These are phyloP conservation scores for Poeciliopsis turrubarensis DNA, from an alignment of 2,113 vertebrate genomes.

Conservation along the genomic window DNA sequence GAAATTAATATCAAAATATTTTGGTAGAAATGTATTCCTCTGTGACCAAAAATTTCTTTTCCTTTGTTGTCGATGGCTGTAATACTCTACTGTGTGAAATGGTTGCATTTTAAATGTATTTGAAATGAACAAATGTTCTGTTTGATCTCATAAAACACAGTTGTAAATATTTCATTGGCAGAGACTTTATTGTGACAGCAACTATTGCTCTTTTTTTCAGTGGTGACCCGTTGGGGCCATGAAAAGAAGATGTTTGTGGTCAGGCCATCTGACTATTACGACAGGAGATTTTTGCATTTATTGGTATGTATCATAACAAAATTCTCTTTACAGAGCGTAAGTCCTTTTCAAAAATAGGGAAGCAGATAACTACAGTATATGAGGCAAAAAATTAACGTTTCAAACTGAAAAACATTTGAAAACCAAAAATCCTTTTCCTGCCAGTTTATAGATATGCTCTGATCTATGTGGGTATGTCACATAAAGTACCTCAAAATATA, in stretches of 20 bases:
- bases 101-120: neutral
- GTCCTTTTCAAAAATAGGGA: neutral
- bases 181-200: neutral
- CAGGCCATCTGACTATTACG: conserved; percentile 85
- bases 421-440: too few relatives aligned
- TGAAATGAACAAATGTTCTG: neutral
- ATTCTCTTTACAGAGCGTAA: neutral
- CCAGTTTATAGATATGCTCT: neutral
- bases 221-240: conserved; percentile 86
- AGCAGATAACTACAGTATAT: neutral
- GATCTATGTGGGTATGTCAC: neutral
- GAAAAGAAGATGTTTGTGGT: conserved; percentile 90
- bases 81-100: neutral
- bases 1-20: too few relatives aligned
- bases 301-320: conserved; percentile 79
- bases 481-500: neutral
- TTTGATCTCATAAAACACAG: too few relatives aligned
- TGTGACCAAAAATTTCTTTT: too few relatives aligned
- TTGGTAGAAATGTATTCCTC: too few relatives aligned
- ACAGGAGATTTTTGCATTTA: conserved; percentile 85
- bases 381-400: neutral
- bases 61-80: neutral
- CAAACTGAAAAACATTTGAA: too few relatives aligned
- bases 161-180: neutral
- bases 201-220: conserved; percentile 68